Evolutionary conservation across 1,140 invertebrate genomes (phyloP).

Genomic region (Drosophila neocordata): DNA sequence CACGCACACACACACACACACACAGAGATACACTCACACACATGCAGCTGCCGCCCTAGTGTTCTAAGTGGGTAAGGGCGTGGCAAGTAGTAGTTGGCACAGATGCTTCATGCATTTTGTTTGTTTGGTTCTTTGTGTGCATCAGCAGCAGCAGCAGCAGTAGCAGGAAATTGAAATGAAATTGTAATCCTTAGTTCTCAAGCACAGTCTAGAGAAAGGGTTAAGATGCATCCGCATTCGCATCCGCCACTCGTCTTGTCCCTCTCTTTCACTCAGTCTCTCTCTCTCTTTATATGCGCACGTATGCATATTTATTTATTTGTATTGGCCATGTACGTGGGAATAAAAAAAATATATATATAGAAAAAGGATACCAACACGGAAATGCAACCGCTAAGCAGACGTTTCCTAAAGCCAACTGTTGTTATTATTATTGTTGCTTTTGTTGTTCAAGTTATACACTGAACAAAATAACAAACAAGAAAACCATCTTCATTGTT

Average conservation of each 20-base stretch:
- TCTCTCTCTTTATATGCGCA: constrained; percentile 15
- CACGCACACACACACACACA: constrained; percentile 37
- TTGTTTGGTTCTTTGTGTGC: constrained; percentile 48
- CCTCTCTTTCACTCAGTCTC: not conserved
- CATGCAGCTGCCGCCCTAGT: not conserved
- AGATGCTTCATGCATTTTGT: constrained; percentile 48
- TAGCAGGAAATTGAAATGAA: constrained; percentile 71
- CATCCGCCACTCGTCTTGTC: not conserved
- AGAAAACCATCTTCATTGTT: too few species aligned
- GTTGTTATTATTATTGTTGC: constrained; percentile 8
- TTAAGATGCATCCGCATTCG: constrained; percentile 14
- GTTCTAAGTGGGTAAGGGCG: constrained; percentile 21
- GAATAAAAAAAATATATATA: not conserved
- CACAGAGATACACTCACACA: constrained; percentile 9
- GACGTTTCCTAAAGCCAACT: constrained; percentile 42
- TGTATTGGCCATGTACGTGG: constrained; percentile 22
- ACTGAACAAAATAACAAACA: not conserved
- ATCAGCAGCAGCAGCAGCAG: constrained; percentile 38
- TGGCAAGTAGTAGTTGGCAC: constrained; percentile 48
- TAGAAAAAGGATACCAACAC: constrained; percentile 12
- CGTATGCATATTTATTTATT: constrained; percentile 56
- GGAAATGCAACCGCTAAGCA: constrained; percentile 63
- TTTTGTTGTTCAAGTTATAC: constrained; percentile 13
- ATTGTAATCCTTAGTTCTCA: constrained; percentile 70
- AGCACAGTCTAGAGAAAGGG: constrained; percentile 20